Evolutionary conservation across 92 coral and sea anemone species (phyloP), one percentile per base, ranked within the genome.

Genomic region (Porites divaricata): DNA sequence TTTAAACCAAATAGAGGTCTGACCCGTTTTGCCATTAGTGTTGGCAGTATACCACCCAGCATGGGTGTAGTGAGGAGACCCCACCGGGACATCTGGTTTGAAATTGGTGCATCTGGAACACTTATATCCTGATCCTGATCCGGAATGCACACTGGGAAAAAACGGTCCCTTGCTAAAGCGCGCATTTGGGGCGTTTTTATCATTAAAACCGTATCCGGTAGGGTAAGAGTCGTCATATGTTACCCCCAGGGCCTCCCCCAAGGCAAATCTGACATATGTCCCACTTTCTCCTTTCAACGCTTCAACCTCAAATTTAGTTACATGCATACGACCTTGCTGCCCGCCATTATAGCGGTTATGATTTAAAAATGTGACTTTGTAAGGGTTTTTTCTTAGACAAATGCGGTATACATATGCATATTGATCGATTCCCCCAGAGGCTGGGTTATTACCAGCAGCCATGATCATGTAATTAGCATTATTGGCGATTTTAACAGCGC

Each of bases 391-490:
- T 19, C 90, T 86, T 26, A 95, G 83, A 45, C 79, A 88, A 63
- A 93, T 93, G 12, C 91, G 75, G 81, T 88, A 95, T 53, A 95
- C 93, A 80, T 89, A 54, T 54, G 90, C 69, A 86, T 93, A 95
- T 50, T 58, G 58, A 78, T 93, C 77, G 51, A 95, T 95, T 23
- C 98, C 98, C 21, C 95, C 98, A 8, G 73, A 78, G 48, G 64
- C 78, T 10, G 98, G 98, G 81, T 95, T 93, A 78, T 85, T 90
- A 22, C 98, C 98, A 25, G 95, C 98, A 9, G 98, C 98, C 98
- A 95, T 95, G 48, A 95, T 93, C 98, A 95, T 93, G 77, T 88
- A 85, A 51, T 51, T 62, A 62, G 98, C 98, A 63, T 89, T 87
- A 79, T 92, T 81, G 9, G 93, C 98, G 81, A 95, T 86, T 81